Conservation (phyloP, 2,888 invertebrate species). For the Papilio elwesi region DNA sequence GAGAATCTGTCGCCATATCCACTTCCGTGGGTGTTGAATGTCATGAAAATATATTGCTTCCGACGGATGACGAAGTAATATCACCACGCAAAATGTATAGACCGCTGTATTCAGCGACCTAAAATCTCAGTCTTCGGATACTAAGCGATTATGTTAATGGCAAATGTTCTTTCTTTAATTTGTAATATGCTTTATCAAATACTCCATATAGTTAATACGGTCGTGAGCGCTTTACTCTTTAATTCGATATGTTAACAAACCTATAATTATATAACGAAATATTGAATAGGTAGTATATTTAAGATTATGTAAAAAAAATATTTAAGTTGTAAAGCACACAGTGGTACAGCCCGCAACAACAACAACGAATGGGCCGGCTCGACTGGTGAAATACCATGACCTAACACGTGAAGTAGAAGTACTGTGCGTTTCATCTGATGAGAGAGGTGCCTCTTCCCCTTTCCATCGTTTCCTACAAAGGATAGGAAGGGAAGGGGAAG, state of each 20-base stretch:
- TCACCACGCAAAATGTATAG: conserved; percentile 5
- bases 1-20: conserved; percentile 14
- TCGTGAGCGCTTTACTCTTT: background rate
- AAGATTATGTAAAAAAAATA: too few relatives aligned
- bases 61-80: conserved; percentile 18
- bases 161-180: background rate
- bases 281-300: too few relatives aligned
- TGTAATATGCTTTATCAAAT: background rate
- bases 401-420: too few relatives aligned
- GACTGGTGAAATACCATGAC: too few relatives aligned
- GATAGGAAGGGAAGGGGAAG: too few relatives aligned
- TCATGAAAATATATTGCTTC: conserved; percentile 20
- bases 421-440: too few relatives aligned
- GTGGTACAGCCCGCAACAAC: too few relatives aligned
- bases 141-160: background rate
- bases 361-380: too few relatives aligned
- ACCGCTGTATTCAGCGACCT: background rate
- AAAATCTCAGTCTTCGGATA: background rate
- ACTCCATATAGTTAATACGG: background rate
- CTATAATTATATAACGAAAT: too few relatives aligned
- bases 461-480: too few relatives aligned
- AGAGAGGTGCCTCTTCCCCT: too few relatives aligned
- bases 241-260: background rate
- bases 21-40: conserved; percentile 18
- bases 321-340: too few relatives aligned